Base-by-base conservation (phyloP, 2,113 vertebrate genomes). In the Ia io region DNA sequence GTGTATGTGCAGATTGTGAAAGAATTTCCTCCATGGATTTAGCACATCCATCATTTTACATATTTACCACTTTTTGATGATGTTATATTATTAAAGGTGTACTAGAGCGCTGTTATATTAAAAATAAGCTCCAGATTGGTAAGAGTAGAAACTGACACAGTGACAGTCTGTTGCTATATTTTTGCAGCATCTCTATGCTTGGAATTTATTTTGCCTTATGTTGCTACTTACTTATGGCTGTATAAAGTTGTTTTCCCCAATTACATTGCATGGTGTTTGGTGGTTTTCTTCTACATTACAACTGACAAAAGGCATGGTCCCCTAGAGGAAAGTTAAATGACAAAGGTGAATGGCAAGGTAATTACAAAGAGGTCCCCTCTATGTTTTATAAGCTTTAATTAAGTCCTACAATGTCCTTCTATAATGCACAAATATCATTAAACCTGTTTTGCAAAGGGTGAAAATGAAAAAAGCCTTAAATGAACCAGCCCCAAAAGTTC, bases 301-400 rank as follows among this genome's bases (percentile, higher is more conserved):
- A 65, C 30, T 65, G 84, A 96, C 84, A 92, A 92, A 90, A 77
- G 9, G 4, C 80, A 94, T 74, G 6, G 5, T 22, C 16, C 47
- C 69, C 78, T 86, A 74, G 44, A 97, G 80, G 56, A 94, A 83
- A 88, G 28, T 47, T 93, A 93, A 93, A 92, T 92, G 80, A 78
- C 49, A 88, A 95, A 91, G 53, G 67, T 89, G 67, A 96, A 32
- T 74, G 9, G 8, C 76, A 95, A 94, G 30, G 71, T 82, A 90
- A 95, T 93, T 94, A 90, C 65, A 77, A 49, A 96, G 70, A 70
- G 11, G 9, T 8, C 63, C 12, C 18, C 25, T 78, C 47, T 22
- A 17, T 70, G 20, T 73, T 90, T 95, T 87, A 70, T 70, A 90
- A 88, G 32, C 30, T 93, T 92, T 95, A 93, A 90, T 94, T 92